These are phyloP conservation scores for Copidosoma floridanum DNA, from an alignment of 1,140 invertebrate genomes.

Conservation along the genomic window DNA sequence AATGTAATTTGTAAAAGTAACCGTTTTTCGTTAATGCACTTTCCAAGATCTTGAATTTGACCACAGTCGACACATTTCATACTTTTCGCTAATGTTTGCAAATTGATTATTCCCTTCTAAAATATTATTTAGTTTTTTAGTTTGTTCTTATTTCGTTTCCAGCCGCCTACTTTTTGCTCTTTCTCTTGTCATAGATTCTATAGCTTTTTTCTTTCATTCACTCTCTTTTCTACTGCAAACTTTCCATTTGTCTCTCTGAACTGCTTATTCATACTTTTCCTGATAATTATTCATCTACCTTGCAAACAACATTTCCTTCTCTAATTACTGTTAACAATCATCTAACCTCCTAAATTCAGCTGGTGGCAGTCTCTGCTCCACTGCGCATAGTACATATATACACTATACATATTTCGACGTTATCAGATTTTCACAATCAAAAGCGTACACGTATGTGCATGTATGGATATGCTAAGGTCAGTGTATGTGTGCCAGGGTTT, in stretches of 20 bases:
- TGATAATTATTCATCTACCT: neutral
- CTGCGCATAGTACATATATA: too few relatives aligned
- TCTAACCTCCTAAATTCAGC: neutral
- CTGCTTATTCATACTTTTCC: neutral
- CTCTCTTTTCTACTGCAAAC: neutral
- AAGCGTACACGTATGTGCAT: too few relatives aligned
- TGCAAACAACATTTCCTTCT: neutral
- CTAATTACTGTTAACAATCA: neutral
- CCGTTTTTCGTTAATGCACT: neutral
- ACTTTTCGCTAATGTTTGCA: neutral
- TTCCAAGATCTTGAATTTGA: neutral
- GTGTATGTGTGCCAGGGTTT: too few relatives aligned
- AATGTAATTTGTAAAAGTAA: neutral
- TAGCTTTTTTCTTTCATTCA: neutral
- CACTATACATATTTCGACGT: too few relatives aligned
- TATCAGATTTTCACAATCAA: too few relatives aligned
- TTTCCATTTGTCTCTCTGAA: neutral
- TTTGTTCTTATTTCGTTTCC: too few relatives aligned
- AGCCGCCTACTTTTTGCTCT: too few relatives aligned
- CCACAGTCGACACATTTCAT: neutral
- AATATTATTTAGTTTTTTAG: neutral
- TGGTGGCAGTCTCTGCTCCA: too few relatives aligned
- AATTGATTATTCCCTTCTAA: neutral
- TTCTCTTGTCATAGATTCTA: too few relatives aligned
- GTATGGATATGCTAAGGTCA: too few relatives aligned